phyloP scores from a whole-genome alignment of 2,797 vertebrate genomes.

The Aplochiton taeniatus region DNA sequence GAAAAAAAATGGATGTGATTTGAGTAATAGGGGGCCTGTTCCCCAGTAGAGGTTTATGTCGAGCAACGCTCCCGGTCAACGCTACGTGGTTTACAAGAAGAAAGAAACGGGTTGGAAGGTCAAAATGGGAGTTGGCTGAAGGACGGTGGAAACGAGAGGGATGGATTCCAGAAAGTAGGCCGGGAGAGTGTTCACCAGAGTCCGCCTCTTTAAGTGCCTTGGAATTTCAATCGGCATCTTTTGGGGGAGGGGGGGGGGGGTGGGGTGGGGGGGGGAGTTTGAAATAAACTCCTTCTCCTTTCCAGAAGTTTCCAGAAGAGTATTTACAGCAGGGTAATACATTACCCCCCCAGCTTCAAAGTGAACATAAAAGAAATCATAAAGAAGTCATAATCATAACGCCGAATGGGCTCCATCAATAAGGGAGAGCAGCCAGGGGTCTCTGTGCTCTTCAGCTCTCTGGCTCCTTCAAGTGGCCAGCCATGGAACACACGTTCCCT shows the following conservation, averaged over 20 bases:
- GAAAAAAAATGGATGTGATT: too few relatives aligned
- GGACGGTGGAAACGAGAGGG: neutral
- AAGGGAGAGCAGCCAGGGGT: neutral
- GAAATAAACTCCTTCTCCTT: slow-evolving; percentile 1
- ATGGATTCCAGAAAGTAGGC: slow-evolving; percentile 2
- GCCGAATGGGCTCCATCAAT: neutral
- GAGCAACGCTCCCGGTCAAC: too few relatives aligned
- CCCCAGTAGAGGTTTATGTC: too few relatives aligned
- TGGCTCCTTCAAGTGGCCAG: slow-evolving; percentile 52
- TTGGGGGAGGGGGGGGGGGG: too few relatives aligned
- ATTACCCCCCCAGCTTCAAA: slow-evolving; percentile 7
- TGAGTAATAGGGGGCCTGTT: too few relatives aligned
- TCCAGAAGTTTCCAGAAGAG: slow-evolving; percentile 1
- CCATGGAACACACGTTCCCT: neutral
- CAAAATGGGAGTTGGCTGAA: too few relatives aligned
- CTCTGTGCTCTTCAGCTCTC: slow-evolving; percentile 20
- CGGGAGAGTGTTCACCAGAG: neutral
- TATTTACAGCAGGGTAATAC: slow-evolving; percentile 13
- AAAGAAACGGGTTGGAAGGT: too few relatives aligned
- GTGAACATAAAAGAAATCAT: slow-evolving; percentile 16
- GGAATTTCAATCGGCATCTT: neutral
- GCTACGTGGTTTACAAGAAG: too few relatives aligned
- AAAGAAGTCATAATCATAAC: slow-evolving; percentile 18
- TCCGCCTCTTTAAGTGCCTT: neutral
- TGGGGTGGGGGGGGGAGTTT: too few relatives aligned